Evolutionary conservation across 2,113 vertebrate species (phyloP).

Genomic region (Aythya baeri): DNA sequence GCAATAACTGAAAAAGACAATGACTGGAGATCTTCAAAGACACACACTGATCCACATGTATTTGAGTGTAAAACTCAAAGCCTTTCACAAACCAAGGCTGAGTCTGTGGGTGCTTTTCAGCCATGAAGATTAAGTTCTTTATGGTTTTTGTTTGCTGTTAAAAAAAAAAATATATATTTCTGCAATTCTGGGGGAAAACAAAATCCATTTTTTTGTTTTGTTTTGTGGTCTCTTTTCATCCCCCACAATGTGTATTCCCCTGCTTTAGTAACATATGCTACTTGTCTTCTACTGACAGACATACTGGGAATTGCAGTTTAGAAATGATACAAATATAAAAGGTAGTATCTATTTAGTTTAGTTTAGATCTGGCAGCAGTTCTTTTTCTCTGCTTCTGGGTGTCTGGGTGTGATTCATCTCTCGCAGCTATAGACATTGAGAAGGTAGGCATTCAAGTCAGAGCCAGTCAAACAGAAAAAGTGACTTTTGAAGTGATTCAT

Average conservation of each 20-base stretch:
- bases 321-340: not conserved
- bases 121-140: not conserved
- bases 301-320: not conserved
- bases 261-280: not conserved
- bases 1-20: not conserved
- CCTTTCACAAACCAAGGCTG: not conserved
- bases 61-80: not conserved
- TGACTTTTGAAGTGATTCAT: not conserved
- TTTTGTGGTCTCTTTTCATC: not conserved
- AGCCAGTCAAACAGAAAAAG: not conserved
- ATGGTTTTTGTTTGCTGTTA: not conserved
- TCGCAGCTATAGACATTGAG: not conserved
- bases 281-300: not conserved
- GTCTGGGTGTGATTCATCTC: not conserved
- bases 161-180: not conserved
- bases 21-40: not conserved
- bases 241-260: not conserved
- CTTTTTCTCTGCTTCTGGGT: not conserved
- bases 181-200: not conserved
- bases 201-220: not conserved
- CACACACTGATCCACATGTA: not conserved
- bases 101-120: not conserved
- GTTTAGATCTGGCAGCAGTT: not conserved
- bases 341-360: not conserved
- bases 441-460: not conserved